Evolutionary conservation across 2,797 vertebrate species (phyloP), one percentile per base, ranked within the genome.

Genomic region (Phylloscopus collybita): DNA sequence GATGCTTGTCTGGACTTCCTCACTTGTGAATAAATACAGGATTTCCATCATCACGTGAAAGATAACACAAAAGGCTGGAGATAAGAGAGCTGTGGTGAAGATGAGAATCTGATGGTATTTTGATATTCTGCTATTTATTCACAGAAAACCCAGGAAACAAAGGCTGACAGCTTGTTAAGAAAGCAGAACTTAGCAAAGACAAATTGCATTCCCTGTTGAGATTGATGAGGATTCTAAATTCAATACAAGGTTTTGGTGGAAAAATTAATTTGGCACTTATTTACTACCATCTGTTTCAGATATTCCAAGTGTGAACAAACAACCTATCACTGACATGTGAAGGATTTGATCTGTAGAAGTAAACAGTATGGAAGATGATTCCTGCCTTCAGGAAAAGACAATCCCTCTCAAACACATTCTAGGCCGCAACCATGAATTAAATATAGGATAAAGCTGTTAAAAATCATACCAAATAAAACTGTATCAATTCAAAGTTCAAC

Each of bases 191-290:
- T 62, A 49, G 23, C 40, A 84, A 81, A 92, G 67, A 86, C 49
- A 84, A 93, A 92, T 56, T 57, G 21, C 36, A 56, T 65, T 83
- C 60, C 53, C 70, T 49, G 23, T 87, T 86, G 59, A 93, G 83
- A 53, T 42, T 79, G 50, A 36, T 90, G 70, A 84, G 81, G 73
- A 84, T 70, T 92, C 54, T 88, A 86, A 94, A 91, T 57, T 88
- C 73, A 90, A n/a, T 72, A 66, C 0, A 9, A 81, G 40, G 27
- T 88, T 94, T 90, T 86, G 87, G 84, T 93, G 38, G 47, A 94
- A 91, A 86, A 88, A 91, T 66, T 88, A 84, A 94, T 95, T 90
- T 92, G 71, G 65, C 29, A 36, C 51, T 88, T 86, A 84, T 83
- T 92, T 94, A 30, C 57, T 61, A 40, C 40, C 72, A 93, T 91